Conservation (phyloP, 2,113 vertebrate genomes). For the Lasiurus borealis region DNA sequence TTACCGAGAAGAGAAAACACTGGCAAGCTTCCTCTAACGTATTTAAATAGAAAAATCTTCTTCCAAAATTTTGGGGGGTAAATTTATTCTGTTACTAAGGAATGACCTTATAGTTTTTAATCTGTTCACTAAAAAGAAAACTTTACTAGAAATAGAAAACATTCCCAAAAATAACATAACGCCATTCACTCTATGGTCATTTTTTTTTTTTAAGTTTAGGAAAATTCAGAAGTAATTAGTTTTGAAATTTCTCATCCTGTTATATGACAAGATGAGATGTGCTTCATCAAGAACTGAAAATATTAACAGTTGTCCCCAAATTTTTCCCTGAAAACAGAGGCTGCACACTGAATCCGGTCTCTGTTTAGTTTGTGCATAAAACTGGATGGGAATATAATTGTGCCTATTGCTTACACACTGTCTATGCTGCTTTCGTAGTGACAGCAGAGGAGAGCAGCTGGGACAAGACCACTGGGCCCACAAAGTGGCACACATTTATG, state of each 20-base stretch:
- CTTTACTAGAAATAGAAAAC: conserved; percentile 55
- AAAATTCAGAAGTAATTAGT: conserved; percentile 18
- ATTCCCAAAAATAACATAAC: conserved; percentile 48
- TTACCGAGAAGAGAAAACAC: background rate
- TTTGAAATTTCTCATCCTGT: conserved; percentile 10
- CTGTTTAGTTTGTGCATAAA: background rate
- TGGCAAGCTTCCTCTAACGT: conserved; percentile 49
- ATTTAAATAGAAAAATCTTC: conserved; percentile 26
- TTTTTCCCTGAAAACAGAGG: conserved; percentile 13
- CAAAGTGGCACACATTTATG: conserved; percentile 4
- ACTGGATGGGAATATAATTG: background rate
- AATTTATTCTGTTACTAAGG: conserved; percentile 24
- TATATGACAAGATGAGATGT: conserved; percentile 24
- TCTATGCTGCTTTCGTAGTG: background rate
- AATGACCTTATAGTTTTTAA: conserved; percentile 18
- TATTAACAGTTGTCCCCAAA: background rate
- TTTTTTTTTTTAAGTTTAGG: background rate
- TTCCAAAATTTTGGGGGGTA: background rate
- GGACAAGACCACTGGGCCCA: background rate
- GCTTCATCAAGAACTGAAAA: conserved; percentile 54
- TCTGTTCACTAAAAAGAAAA: background rate
- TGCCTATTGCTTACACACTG: background rate
- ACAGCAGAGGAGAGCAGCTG: background rate
- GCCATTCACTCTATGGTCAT: background rate
- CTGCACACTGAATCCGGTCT: background rate